Conservation (phyloP, 2,113 vertebrate genomes). For the Trinectes maculatus region DNA sequence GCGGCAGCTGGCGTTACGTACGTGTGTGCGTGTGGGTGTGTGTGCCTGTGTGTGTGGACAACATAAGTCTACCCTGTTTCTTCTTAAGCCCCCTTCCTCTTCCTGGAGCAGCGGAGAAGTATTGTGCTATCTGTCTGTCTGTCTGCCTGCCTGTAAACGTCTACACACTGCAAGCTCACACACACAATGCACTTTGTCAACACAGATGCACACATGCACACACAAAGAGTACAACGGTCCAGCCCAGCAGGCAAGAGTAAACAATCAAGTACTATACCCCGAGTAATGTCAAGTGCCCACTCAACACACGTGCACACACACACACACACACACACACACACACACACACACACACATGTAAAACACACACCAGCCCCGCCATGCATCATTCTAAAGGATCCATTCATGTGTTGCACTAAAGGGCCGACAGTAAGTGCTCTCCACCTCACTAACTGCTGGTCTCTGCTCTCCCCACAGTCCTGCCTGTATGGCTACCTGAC, state of each 20-base stretch:
- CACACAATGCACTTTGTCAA: conserved; percentile 9
- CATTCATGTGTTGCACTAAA: conserved; percentile 73
- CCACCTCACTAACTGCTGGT: conserved; percentile 80
- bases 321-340: conserved; percentile 2
- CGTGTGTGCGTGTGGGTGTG: conserved; percentile 21
- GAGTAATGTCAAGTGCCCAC: conserved; percentile 62
- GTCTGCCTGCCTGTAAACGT: conserved; percentile 59
- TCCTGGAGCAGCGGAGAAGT: conserved; percentile 45
- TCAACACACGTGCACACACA: neutral
- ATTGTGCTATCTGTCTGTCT: conserved; percentile 46
- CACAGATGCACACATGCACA: conserved; percentile 41
- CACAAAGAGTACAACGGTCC: conserved; percentile 40
- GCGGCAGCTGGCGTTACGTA: conserved; percentile 79
- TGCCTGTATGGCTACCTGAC: conserved; percentile 38
- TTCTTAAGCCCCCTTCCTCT: conserved; percentile 60
- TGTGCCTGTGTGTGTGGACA: conserved; percentile 45
- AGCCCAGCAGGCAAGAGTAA: conserved; percentile 67
- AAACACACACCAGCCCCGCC: conserved; percentile 65
- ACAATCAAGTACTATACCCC: conserved; percentile 67
- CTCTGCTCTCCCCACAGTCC: conserved; percentile 44
- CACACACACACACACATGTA: conserved; percentile 21
- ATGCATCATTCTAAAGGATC: conserved; percentile 66
- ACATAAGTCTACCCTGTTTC: conserved; percentile 69
- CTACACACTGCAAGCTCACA: conserved; percentile 43
- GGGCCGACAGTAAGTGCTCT: conserved; percentile 79